A percentile compares a stretch with the other conserved stretches of the same genome.
Conservation (phyloP, 2,113 vertebrate genomes). For the Apteryx mantelli region DNA sequence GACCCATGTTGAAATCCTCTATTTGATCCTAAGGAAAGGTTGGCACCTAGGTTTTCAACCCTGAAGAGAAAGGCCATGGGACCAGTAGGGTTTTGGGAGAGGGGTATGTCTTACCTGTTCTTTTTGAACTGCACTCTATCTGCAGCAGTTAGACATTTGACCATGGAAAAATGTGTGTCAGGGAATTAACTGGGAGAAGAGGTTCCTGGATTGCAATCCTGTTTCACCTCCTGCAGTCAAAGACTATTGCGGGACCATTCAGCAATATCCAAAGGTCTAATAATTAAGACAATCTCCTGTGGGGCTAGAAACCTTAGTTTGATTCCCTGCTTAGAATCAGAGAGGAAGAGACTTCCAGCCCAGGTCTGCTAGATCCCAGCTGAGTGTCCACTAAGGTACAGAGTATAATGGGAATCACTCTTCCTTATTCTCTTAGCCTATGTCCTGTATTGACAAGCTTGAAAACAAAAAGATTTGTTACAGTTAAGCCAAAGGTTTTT, state of each 20-base stretch:
- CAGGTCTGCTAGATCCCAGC: not conserved
- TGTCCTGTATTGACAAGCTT: not conserved
- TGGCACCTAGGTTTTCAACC: not conserved
- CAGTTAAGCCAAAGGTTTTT: not conserved
- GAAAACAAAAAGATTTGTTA: not conserved
- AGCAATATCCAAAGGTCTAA: not conserved
- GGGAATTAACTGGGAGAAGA: not conserved
- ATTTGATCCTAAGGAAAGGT: not conserved
- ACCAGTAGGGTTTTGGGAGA: not conserved
- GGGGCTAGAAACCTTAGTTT: not conserved
- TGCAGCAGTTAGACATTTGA: not conserved
- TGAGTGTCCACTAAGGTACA: not conserved
- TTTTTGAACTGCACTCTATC: not conserved
- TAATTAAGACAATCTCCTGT: not conserved
- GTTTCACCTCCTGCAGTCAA: not conserved
- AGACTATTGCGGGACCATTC: not conserved
- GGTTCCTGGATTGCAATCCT: not conserved
- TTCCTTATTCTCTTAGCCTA: not conserved
- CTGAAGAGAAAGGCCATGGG: not conserved
- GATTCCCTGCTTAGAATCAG: not conserved
- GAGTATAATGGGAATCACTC: not conserved
- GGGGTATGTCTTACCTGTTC: not conserved
- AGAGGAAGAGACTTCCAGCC: not conserved
- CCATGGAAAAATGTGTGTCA: not conserved
- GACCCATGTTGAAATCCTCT: not conserved